Percentiles rank a stretch among this genome's conserved stretches.
These are phyloP conservation scores for Forbesichthys papilliferus DNA, from an alignment of 2,113 vertebrate genomes.

Conservation along the genomic window DNA sequence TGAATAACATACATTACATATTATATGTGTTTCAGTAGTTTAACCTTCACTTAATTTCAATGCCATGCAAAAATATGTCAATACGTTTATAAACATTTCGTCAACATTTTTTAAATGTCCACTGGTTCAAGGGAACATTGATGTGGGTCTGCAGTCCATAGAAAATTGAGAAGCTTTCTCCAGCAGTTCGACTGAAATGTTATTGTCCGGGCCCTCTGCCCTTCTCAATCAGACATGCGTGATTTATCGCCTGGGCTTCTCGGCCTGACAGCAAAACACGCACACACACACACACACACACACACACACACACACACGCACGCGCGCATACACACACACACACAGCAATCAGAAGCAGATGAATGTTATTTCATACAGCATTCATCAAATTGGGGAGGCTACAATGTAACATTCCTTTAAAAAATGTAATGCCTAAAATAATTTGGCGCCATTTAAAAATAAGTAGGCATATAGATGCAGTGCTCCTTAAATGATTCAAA, in stretches of 20 bases:
- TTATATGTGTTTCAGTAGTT: constrained; percentile 30
- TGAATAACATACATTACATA: neutral
- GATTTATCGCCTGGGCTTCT: constrained; percentile 73
- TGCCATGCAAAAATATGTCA: constrained; percentile 36
- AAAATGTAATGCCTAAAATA: constrained; percentile 52
- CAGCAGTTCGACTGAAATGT: constrained; percentile 64
- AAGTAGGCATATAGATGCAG: constrained; percentile 51
- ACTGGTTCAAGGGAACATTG: constrained; percentile 6
- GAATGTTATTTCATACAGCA: constrained; percentile 71
- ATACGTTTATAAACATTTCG: neutral
- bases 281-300: constrained; percentile 41
- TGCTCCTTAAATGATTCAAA: constrained; percentile 67
- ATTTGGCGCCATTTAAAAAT: constrained; percentile 54
- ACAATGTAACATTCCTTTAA: constrained; percentile 40
- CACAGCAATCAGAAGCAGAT: constrained; percentile 61
- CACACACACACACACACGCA: constrained; percentile 7
- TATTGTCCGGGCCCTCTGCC: constrained; percentile 73
- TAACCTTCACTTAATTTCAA: constrained; percentile 25
- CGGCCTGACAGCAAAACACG: constrained; percentile 72
- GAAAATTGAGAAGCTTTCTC: constrained; percentile 52
- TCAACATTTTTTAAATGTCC: constrained; percentile 52
- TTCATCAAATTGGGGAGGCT: constrained; percentile 64
- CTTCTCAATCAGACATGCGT: constrained; percentile 76
- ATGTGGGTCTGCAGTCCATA: constrained; percentile 41
- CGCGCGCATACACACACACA: constrained; percentile 11